Conservation (phyloP, 2,888 invertebrate genomes). For the Hymenopus coronatus region DNA sequence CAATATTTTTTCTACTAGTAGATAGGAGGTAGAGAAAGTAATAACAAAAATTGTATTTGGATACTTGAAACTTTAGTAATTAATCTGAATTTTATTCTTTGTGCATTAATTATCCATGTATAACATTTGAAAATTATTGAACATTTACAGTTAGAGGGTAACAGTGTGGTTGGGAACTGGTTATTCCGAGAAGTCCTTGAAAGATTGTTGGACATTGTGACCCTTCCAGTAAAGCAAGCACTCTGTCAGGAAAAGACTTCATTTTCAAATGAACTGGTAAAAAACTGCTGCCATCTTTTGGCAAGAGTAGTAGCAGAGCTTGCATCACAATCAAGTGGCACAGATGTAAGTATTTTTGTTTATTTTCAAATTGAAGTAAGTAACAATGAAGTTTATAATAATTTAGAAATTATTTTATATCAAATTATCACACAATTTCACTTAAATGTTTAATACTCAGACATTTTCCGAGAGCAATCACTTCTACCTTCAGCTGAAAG, state of each 20-base stretch:
- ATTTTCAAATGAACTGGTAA: conserved; percentile 54
- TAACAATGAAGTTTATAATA: too few relatives aligned
- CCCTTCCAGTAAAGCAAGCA: conserved; percentile 68
- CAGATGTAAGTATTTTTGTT: conserved; percentile 55
- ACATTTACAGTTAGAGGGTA: conserved; percentile 46
- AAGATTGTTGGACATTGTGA: conserved; percentile 74
- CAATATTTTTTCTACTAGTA: too few relatives aligned
- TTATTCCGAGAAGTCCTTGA: conserved; percentile 80
- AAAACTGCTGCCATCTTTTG: conserved; percentile 72
- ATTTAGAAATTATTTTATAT: too few relatives aligned
- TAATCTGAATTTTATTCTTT: background rate
- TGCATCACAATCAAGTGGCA: conserved; percentile 73
- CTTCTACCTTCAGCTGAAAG: too few relatives aligned
- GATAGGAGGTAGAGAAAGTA: too few relatives aligned
- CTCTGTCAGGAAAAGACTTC: conserved; percentile 49
- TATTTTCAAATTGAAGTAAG: too few relatives aligned
- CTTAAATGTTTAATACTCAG: too few relatives aligned
- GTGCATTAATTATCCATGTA: background rate
- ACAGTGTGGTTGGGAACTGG: conserved; percentile 53
- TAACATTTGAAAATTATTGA: background rate
- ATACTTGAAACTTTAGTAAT: too few relatives aligned
- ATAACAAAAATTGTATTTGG: too few relatives aligned
- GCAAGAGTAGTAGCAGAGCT: conserved; percentile 86
- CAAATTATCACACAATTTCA: too few relatives aligned
- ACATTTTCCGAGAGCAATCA: too few relatives aligned